Percentiles rank a stretch among this genome's conserved stretches.
phyloP scores from a whole-genome alignment of 2,797 vertebrate genomes.

The Salarias fasciatus region DNA sequence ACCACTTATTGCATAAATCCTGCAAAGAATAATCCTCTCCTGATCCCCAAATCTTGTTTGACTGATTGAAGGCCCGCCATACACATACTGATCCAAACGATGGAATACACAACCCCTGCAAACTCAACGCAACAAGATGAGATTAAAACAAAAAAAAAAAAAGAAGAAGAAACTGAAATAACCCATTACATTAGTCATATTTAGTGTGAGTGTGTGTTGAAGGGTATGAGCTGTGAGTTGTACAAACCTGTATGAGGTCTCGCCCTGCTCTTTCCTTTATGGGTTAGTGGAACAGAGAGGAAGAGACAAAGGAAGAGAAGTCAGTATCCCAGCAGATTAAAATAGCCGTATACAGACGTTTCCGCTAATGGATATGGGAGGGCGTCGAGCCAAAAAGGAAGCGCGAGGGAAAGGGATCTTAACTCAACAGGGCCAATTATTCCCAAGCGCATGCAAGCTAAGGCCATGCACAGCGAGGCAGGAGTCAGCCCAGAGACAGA shows the following conservation, averaged over 20 bases:
- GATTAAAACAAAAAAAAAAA: too few species aligned
- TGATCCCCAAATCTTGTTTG: too few species aligned
- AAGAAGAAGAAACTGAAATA: too few species aligned
- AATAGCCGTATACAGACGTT: constrained; percentile 64
- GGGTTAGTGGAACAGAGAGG: constrained; percentile 84
- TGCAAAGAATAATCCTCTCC: too few species aligned
- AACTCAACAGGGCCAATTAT: constrained; percentile 7
- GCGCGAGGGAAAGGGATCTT: constrained; percentile 16
- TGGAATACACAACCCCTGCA: too few species aligned
- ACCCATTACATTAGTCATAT: neutral
- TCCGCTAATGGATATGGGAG: constrained; percentile 40
- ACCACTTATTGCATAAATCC: too few species aligned
- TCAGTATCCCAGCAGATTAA: constrained; percentile 79
- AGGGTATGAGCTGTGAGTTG: constrained; percentile 33
- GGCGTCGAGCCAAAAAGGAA: constrained; percentile 32
- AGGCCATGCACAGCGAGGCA: constrained; percentile 76
- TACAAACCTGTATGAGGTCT: constrained; percentile 84
- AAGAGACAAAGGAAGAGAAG: constrained; percentile 86
- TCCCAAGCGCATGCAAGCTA: constrained; percentile 77
- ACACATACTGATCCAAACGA: too few species aligned
- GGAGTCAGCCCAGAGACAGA: constrained; percentile 30
- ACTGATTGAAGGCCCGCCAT: too few species aligned
- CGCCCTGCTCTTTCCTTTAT: constrained; percentile 97
- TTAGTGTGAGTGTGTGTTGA: constrained; percentile 19
- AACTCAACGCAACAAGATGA: too few species aligned